Conservation (phyloP, 2,113 vertebrate species). For the Craseonycteris thonglongyai region DNA sequence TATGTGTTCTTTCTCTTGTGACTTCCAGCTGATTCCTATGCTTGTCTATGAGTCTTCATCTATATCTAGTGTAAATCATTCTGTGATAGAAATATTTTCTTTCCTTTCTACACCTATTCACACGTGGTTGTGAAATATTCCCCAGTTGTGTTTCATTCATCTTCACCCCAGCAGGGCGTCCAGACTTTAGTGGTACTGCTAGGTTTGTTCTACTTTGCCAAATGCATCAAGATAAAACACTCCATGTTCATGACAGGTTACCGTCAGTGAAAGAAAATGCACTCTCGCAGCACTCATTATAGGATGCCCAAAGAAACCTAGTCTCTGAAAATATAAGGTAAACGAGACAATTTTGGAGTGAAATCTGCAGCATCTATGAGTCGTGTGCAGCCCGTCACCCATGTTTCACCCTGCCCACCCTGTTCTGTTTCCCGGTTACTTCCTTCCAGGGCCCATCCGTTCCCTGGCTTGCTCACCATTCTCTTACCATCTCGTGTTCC, state of each 20-base stretch:
- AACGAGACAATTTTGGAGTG: background rate
- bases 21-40: background rate
- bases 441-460: background rate
- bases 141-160: conserved; percentile 10
- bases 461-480: background rate
- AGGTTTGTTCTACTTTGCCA: background rate
- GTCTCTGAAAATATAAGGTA: background rate
- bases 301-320: background rate
- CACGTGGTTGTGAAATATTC: conserved; percentile 25
- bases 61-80: conserved; percentile 21
- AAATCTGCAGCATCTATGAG: background rate
- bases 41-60: background rate
- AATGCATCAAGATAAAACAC: background rate
- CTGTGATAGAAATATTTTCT: conserved; percentile 32
- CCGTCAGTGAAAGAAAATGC: rapidly evolving
- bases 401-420: rapidly evolving
- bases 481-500: background rate
- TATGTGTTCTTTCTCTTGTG: background rate
- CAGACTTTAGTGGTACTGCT: background rate
- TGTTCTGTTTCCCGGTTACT: background rate
- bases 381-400: no score
- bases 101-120: conserved; percentile 27
- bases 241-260: background rate
- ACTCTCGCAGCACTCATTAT: background rate
- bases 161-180: conserved; percentile 33